These are phyloP conservation scores for Paratilapia polleni DNA, from an alignment of 2,113 vertebrate species.

Conservation along the genomic window DNA sequence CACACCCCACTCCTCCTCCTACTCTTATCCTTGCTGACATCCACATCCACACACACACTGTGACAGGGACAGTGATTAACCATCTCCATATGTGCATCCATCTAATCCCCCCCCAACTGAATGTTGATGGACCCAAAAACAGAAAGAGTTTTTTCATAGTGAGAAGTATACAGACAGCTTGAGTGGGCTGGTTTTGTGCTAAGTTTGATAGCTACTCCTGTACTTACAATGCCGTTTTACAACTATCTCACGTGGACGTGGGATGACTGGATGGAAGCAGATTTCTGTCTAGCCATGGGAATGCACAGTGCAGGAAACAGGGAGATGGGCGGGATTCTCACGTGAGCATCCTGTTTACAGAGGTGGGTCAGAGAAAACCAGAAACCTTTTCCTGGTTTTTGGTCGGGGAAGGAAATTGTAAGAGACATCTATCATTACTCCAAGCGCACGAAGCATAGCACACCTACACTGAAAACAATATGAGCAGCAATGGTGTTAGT, in stretches of 20 bases:
- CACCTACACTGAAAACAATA: conserved; percentile 53
- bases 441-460: conserved; percentile 18
- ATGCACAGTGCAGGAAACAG: conserved; percentile 44
- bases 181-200: conserved; percentile 41
- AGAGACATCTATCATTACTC: conserved; percentile 32
- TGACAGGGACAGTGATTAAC: conserved; percentile 62
- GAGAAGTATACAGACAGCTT: conserved; percentile 36
- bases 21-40: conserved; percentile 29
- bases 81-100: conserved; percentile 52
- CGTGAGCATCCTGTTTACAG: conserved; percentile 71
- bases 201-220: conserved; percentile 33
- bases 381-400: conserved; percentile 21
- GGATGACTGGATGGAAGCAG: conserved; percentile 31
- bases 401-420: conserved; percentile 22
- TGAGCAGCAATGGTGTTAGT: conserved; percentile 43
- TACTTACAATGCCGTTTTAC: conserved; percentile 33
- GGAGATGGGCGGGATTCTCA: conserved; percentile 57
- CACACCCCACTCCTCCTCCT: conserved; percentile 33
- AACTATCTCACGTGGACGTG: conserved; percentile 37
- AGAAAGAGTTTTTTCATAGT: conserved; percentile 2
- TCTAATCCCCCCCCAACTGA: conserved; percentile 24
- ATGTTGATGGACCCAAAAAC: conserved; percentile 36
- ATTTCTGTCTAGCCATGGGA: conserved; percentile 45
- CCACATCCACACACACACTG: conserved; percentile 1
- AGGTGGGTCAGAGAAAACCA: conserved; percentile 13